Evolutionary conservation across 2,888 invertebrate genomes (phyloP), one percentile per base, ranked within the genome.

Genomic region (Athalia rosae): DNA sequence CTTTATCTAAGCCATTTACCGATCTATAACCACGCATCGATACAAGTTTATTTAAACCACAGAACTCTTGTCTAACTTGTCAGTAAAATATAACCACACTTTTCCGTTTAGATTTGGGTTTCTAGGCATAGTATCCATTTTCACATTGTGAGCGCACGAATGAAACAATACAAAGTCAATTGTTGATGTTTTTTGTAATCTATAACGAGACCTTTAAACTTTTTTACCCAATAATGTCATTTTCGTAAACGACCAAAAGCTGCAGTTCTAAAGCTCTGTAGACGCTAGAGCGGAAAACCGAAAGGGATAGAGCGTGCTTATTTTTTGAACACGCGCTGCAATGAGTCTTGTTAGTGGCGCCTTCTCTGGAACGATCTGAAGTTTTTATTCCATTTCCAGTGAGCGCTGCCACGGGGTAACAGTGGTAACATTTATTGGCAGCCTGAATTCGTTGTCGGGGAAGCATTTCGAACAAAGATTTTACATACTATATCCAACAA

Each of bases 51-150:
- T 53, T 67, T 41, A 53, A 15, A 50, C 53, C 8, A 67, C 45
- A 58, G 41, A n/a, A 56, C 4, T 58, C 8, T 28, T 69, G 43
- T 11, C 6, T n/a, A 56, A 11, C 3, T 71, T 45, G 56, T 71
- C 56, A 71, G 45, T 4, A 67, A 45, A 45, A 58, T 58, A 71
- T 71, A 71, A 71, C 71, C 71, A 71, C 50, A 71, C 71, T 71
- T 71, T 71, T n/a, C 28, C 43, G 28, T 13, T 71, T 15, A n/a
- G 13, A 71, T 67, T 53, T 11, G 53, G 28, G 28, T 28, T 66
- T 13, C 4, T 13, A 45, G 9, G 28, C 28, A 28, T 28, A 71
- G 13, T 71, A 11, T 58, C 13, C 1, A 58, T 56, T 56, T 58
- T 71, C 58, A 71, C 45, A 71, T 71, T 71, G 45, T 58, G 45